Evolutionary conservation across 2,888 invertebrate genomes (phyloP), one percentile per base, ranked within the genome.

Genomic region (Hermodice carunculata): DNA sequence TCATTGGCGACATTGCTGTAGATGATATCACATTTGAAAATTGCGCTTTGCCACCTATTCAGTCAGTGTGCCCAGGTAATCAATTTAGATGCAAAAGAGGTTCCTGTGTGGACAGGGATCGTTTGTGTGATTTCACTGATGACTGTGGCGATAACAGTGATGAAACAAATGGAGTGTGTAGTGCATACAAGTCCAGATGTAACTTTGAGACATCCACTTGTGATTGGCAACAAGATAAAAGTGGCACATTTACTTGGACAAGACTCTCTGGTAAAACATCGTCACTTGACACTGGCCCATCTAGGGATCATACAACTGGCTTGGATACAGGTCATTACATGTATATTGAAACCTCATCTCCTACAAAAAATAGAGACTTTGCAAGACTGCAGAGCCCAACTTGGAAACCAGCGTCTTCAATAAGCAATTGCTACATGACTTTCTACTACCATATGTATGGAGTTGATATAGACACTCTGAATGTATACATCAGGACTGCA

Each of bases 381-480:
- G 34, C 53, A n/a, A 34, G 6, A n/a, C 22, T 53, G 37, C 24
- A 17, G 5, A 53, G 53, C 37, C 34, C 3, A n/a, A 17, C n/a
- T 1, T 53, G 32, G 53, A 14, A 11, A 14, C 34, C 24, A 24
- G 11, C 8, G 8, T n/a, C 11, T 46, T 8, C 37, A 32, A 32
- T 37, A 28, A 37, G 31, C 26, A 11, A 31, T 31, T 53, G 53
- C 53, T 53, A 34, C 17, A 34, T 83, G 32, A 69, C 63, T 19
- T 82, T 83, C 72, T 83, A 77, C 74, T 83, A 81, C 69, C 78
- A 75, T 70, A 82, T 83, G 81, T 62, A 76, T 29, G 83, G 83
- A 0, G 19, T 53, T 1, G 51, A 72, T 17, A 77, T 79, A 43
- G 81, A 80, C 17, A 71, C 71, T 4, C 70, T 83, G 17, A 77